Percentiles rank a stretch among this genome's conserved stretches.
Evolutionary conservation across 2,888 invertebrate genomes (phyloP).

Genomic region (Mythimna impura): DNA sequence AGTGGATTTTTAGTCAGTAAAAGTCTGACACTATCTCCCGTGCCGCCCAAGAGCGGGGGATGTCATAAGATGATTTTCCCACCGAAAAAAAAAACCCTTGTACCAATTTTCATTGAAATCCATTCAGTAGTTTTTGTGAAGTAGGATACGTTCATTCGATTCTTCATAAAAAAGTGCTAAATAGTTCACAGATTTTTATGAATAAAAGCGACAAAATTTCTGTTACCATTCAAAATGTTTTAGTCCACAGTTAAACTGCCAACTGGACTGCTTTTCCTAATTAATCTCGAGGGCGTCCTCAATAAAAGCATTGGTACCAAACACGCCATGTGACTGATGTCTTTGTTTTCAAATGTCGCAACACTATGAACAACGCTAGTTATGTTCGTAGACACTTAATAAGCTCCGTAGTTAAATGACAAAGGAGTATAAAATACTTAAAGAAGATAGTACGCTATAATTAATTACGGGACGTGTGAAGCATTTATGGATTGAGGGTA

Average conservation of each 20-base stretch:
- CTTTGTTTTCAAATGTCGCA: constrained; percentile 47
- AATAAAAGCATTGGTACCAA: constrained; percentile 43
- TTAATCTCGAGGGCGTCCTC: constrained; percentile 42
- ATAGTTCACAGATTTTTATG: background rate
- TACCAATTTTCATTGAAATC: no score
- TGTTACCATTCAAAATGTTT: constrained; percentile 50
- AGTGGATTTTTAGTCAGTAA: no score
- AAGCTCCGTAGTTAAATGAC: constrained; percentile 14
- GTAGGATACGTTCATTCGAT: no score
- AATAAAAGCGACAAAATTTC: background rate
- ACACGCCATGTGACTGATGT: constrained; percentile 52
- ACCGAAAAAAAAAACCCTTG: no score
- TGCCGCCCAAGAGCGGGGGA: no score
- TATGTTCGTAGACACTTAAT: constrained; percentile 34
- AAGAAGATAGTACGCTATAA: constrained; percentile 37
- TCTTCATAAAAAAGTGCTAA: background rate
- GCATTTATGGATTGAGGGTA: constrained; percentile 30
- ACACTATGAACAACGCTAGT: constrained; percentile 43
- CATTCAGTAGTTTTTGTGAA: no score
- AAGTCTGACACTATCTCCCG: no score
- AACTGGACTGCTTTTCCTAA: constrained; percentile 33
- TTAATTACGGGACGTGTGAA: constrained; percentile 45
- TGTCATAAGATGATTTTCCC: no score
- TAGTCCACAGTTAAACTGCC: constrained; percentile 44
- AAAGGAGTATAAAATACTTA: constrained; percentile 24